A percentile compares a stretch with the other conserved stretches of the same genome.
Conservation (phyloP, 2,888 invertebrate genomes). For the Petrolisthes manimaculis region DNA sequence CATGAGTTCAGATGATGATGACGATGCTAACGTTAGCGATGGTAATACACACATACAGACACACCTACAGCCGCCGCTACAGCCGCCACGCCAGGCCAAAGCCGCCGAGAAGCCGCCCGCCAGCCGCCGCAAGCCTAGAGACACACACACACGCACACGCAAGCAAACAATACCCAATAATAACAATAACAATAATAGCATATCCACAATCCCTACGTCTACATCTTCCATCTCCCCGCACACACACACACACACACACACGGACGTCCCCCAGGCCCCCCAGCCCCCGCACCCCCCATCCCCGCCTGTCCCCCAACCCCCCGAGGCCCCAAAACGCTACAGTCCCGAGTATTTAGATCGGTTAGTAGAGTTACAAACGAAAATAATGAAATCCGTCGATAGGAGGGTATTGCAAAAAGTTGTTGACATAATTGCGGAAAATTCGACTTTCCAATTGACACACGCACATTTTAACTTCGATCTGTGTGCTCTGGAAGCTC, state of each 20-base stretch:
- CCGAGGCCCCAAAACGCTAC: background rate
- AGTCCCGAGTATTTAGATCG: conserved; percentile 37
- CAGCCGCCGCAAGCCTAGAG: background rate
- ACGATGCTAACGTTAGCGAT: too few relatives aligned
- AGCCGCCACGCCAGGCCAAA: background rate
- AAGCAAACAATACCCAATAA: background rate
- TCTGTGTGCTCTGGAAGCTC: conserved; percentile 49
- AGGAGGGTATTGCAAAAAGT: conserved; percentile 44
- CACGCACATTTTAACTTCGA: conserved; percentile 58
- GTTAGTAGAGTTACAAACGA: conserved; percentile 43
- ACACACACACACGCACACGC: background rate
- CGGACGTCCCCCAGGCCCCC: background rate
- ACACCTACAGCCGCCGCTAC: too few relatives aligned
- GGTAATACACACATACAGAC: too few relatives aligned
- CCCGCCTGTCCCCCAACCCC: background rate
- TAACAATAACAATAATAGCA: too few relatives aligned
- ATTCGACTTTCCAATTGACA: conserved; percentile 41
- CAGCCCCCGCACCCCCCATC: too few relatives aligned
- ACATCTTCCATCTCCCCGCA: too few relatives aligned
- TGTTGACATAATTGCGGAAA: conserved; percentile 53
- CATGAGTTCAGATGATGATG: conserved; percentile 29
- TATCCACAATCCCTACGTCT: too few relatives aligned
- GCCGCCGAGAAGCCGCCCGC: background rate
- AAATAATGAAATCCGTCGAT: conserved; percentile 45
- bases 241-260: background rate